Base-by-base conservation (phyloP, 2,797 vertebrate genomes). In the Hybognathus amarus region DNA sequence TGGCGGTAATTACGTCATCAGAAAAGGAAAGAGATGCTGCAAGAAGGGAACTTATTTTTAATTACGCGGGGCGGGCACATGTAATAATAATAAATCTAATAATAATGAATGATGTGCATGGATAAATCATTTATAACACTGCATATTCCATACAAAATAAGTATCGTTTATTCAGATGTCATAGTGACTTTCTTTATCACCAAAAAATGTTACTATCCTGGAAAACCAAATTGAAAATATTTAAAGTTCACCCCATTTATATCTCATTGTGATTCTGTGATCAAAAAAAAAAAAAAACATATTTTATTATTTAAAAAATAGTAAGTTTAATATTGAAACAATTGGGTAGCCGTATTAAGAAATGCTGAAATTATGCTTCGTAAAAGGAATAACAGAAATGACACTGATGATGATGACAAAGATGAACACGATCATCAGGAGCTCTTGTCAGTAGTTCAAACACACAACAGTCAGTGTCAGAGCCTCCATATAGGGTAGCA, bases 401-500 rank as follows among this genome's bases (percentile, higher is more conserved):
- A 17, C 18, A 20, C 6, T 54, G 10, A 24, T 59, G 33, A 75
- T 9, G 33, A 54, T 74, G 6, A 15, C 11, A 52, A 24, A 6
- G 42, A 73, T 6, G 3, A 74, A 54, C 20, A 17, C 59, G 52
- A 75, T 24, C 50, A 56, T n/a, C 33, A 59, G 22, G 13, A 59
- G 73, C 7, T 75, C 52, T 75, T 59, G 52, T 24, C 22, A 38
- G 30, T 24, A 42, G 13, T 76, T 54, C 9, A 74, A 74, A 74
- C 47, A 36, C 13, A 54, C 13, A 36, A 40, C 17, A 7, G 17
- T 50, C 17, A 7, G 17, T 50, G 27, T 67, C 22, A 79, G 36
- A 77, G 24, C n/a, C 27, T 18, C 22, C 15, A 66, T 10, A 24
- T 22, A n/a, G n/a, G n/a, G n/a, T n/a, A n/a, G n/a, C n/a, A 2